Conservation (phyloP, 2,888 invertebrate genomes). For the Phalera bucephala region DNA sequence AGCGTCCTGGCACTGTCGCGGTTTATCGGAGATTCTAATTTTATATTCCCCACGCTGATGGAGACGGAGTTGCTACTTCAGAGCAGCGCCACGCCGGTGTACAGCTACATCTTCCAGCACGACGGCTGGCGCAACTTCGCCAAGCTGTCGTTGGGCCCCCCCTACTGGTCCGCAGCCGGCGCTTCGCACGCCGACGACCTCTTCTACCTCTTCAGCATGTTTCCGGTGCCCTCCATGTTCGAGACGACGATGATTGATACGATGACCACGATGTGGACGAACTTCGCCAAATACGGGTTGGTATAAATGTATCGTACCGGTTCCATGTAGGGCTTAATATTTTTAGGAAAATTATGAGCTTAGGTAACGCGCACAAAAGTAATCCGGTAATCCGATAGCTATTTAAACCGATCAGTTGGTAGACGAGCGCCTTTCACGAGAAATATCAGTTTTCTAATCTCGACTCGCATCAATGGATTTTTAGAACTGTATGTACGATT, state of each 20-base stretch:
- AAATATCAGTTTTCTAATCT: no score
- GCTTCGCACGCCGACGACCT: constrained; percentile 40
- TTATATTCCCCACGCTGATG: constrained; percentile 22
- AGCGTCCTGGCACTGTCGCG: constrained; percentile 37
- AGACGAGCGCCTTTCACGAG: no score
- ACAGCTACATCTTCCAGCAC: constrained; percentile 30
- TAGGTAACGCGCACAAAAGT: no score
- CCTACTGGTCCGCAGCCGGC: constrained; percentile 14
- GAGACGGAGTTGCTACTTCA: constrained; percentile 26
- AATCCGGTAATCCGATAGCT: no score
- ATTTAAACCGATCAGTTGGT: no score
- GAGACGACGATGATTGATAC: constrained; percentile 22
- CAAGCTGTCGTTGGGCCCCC: constrained; percentile 11
- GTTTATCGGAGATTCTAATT: constrained; percentile 25
- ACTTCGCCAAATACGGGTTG: constrained; percentile 31
- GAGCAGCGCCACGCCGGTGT: constrained; percentile 22
- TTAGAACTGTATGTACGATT: no score
- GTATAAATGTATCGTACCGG: no score
- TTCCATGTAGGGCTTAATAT: no score
- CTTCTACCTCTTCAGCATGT: constrained; percentile 27
- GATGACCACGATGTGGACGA: constrained; percentile 30
- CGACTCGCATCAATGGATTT: no score
- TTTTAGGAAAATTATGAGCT: no score
- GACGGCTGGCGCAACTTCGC: constrained; percentile 32
- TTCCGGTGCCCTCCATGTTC: constrained; percentile 12